Conservation (phyloP, 2,113 vertebrate species). For the Tyto alba region DNA sequence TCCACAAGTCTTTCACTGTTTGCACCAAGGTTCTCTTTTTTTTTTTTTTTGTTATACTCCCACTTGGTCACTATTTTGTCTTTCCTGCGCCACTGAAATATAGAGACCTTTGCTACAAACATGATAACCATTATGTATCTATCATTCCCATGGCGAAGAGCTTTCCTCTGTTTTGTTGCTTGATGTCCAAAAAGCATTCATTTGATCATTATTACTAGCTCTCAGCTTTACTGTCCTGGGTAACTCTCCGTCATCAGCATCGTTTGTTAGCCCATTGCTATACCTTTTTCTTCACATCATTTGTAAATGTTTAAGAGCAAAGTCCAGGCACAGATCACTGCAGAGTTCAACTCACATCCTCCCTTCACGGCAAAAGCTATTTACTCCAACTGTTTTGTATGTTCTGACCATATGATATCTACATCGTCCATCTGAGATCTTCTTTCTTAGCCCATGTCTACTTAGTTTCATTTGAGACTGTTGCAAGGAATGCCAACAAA, state of each 20-base stretch:
- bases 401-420: background rate
- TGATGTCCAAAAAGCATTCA: background rate
- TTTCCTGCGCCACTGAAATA: background rate
- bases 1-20: background rate
- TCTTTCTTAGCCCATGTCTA: background rate
- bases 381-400: background rate
- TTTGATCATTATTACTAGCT: background rate
- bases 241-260: background rate
- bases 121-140: fast-evolving
- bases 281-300: background rate
- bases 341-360: background rate
- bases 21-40: background rate
- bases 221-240: background rate
- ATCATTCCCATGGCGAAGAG: background rate
- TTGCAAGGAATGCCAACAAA: background rate
- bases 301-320: background rate
- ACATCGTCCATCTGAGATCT: background rate
- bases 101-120: background rate
- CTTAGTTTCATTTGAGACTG: background rate
- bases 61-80: background rate
- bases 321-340: background rate
- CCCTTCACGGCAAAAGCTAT: background rate
- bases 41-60: background rate
- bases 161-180: background rate
- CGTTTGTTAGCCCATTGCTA: background rate